A percentile compares a stretch with the other conserved stretches of the same genome.
Conservation (phyloP, 1,140 invertebrate species). For the Marisa cornuarietis region DNA sequence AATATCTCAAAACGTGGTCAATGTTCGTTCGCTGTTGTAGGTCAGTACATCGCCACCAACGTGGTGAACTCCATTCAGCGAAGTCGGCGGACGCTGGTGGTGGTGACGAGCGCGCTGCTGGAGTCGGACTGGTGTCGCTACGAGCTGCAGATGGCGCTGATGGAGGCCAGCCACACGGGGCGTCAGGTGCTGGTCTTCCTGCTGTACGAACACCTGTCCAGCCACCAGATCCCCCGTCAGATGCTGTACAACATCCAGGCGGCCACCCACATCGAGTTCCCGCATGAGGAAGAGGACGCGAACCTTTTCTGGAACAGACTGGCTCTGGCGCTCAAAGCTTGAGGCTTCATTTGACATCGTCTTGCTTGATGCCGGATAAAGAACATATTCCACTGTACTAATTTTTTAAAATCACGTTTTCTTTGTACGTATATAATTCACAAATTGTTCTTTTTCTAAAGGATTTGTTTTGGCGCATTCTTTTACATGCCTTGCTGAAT, state of each 20-base stretch:
- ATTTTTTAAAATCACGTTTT: too few species aligned
- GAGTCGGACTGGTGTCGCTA: constrained; percentile 76
- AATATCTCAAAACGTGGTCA: too few species aligned
- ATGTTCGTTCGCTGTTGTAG: constrained; percentile 25
- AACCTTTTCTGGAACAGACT: constrained; percentile 8
- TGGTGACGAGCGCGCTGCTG: constrained; percentile 73
- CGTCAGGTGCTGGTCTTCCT: constrained; percentile 24
- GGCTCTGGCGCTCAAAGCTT: background rate
- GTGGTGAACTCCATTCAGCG: constrained; percentile 71
- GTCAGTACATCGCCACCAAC: constrained; percentile 70
- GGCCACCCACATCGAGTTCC: constrained; percentile 30
- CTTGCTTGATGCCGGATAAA: too few species aligned
- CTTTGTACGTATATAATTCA: too few species aligned
- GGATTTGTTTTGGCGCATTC: too few species aligned
- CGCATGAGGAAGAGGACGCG: constrained; percentile 3
- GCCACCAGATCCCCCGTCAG: constrained; percentile 10
- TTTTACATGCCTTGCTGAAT: too few species aligned
- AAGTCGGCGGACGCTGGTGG: constrained; percentile 72
- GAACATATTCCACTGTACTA: too few species aligned
- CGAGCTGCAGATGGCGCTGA: constrained; percentile 65
- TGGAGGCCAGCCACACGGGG: constrained; percentile 29
- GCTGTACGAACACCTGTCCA: constrained; percentile 26
- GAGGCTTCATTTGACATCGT: too few species aligned
- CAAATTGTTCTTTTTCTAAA: too few species aligned
- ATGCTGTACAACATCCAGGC: constrained; percentile 25